Percentiles rank a stretch among this genome's conserved stretches.
Evolutionary conservation across 2,888 invertebrate species (phyloP).

Genomic region (Sinotaia quadrata): DNA sequence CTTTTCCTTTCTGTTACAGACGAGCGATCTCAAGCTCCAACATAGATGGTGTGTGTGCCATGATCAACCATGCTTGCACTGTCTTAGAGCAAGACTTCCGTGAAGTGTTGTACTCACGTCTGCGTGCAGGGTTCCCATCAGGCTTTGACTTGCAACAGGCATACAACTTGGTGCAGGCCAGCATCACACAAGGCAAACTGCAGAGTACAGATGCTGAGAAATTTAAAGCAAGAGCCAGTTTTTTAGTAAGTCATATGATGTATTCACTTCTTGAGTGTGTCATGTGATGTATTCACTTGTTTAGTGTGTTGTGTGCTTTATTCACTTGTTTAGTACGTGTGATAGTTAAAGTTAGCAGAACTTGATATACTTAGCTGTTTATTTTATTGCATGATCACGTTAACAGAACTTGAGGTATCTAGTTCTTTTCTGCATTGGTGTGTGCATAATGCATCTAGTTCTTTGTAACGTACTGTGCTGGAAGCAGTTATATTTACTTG

Average conservation of each 20-base stretch:
- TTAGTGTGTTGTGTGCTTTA: neutral
- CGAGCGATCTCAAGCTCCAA: conserved; percentile 92
- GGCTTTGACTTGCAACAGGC: conserved; percentile 77
- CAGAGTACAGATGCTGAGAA: conserved; percentile 82
- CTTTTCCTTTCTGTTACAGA: conserved; percentile 74
- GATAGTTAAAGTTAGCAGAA: too few relatives aligned
- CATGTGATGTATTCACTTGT: neutral
- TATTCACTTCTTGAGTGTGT: neutral
- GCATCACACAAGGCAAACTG: conserved; percentile 85
- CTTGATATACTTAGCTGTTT: too few relatives aligned
- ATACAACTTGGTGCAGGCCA: conserved; percentile 85
- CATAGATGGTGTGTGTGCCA: conserved; percentile 95
- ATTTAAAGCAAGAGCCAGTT: conserved; percentile 78
- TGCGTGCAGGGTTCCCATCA: conserved; percentile 84
- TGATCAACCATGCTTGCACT: conserved; percentile 92
- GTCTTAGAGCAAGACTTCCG: conserved; percentile 89
- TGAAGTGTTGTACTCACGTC: conserved; percentile 80
- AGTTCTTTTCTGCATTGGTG: too few relatives aligned
- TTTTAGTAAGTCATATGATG: conserved; percentile 77
- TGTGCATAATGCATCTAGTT: too few relatives aligned
- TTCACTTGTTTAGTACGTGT: neutral
- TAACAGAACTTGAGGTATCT: too few relatives aligned
- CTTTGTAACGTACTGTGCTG: too few relatives aligned
- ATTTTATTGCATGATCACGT: too few relatives aligned
- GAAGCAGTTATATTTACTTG: too few relatives aligned